Conservation (phyloP, 2,797 vertebrate genomes). For the Lacerta viridis region DNA sequence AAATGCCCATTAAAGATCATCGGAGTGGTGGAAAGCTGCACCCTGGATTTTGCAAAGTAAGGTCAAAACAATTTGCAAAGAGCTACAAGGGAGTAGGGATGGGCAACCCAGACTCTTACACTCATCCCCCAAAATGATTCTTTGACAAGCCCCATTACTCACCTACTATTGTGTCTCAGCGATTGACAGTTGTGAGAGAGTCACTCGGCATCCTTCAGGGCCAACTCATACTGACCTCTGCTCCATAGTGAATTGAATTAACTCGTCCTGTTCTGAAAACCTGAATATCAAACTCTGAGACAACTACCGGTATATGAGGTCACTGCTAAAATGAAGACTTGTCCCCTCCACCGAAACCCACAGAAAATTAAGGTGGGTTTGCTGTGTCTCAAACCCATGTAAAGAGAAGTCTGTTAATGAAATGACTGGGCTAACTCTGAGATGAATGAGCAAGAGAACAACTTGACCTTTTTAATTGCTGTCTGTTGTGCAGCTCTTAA, state of each 20-base stretch:
- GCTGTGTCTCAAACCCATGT: neutral
- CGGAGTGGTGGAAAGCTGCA: neutral
- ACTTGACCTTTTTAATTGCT: neutral
- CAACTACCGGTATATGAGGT: neutral
- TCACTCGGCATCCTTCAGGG: neutral
- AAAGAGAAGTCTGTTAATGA: neutral
- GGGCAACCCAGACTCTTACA: neutral
- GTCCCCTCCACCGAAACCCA: neutral
- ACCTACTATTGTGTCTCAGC: neutral
- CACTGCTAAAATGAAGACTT: neutral
- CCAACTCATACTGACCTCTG: neutral
- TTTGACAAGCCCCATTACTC: neutral
- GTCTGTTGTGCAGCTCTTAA: neutral
- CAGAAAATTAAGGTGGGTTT: neutral
- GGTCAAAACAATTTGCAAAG: neutral
- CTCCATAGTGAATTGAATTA: neutral
- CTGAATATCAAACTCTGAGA: neutral
- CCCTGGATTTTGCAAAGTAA: neutral
- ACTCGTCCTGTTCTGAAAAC: neutral
- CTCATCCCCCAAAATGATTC: neutral
- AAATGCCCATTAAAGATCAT: neutral
- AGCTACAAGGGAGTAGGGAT: too few species aligned
- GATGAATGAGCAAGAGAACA: neutral
- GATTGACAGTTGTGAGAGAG: neutral
- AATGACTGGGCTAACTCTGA: neutral